Conservation (phyloP, 2,113 vertebrate genomes). For the Hippocampus comes region DNA sequence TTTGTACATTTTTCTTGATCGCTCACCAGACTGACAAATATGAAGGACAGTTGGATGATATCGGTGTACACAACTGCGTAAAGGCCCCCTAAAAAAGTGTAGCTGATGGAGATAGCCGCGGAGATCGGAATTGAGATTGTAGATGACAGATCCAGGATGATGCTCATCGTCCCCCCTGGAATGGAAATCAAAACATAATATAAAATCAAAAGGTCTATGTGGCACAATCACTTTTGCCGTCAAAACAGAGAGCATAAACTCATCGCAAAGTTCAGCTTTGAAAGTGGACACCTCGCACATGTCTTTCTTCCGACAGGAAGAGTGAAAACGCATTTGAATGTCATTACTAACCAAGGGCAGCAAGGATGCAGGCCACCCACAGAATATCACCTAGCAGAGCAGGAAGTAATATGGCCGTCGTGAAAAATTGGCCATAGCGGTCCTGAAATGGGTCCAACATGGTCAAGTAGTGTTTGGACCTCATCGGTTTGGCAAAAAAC, state of each 20-base stretch:
- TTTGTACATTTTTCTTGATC: not conserved
- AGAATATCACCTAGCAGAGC: slow-evolving; percentile 74
- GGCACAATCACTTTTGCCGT: too few relatives aligned
- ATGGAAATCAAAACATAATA: slow-evolving; percentile 27
- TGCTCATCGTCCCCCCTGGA: slow-evolving; percentile 74
- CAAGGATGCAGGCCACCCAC: slow-evolving; percentile 76
- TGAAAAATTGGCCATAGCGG: slow-evolving; percentile 70
- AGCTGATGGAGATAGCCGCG: slow-evolving; percentile 69
- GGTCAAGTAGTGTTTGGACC: slow-evolving; percentile 72
- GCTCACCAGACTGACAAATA: slow-evolving; percentile 75
- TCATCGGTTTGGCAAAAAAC: slow-evolving; percentile 79
- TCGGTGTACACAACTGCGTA: slow-evolving; percentile 81
- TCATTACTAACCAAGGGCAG: slow-evolving; percentile 68
- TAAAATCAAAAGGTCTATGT: too few relatives aligned
- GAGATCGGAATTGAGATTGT: slow-evolving; percentile 70
- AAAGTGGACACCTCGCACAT: too few relatives aligned
- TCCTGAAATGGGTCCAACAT: slow-evolving; percentile 79
- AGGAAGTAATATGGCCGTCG: slow-evolving; percentile 69
- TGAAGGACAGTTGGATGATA: slow-evolving; percentile 74
- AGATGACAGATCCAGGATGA: slow-evolving; percentile 69
- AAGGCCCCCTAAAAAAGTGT: slow-evolving; percentile 74
- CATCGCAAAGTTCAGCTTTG: not conserved
- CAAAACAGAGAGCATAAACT: too few relatives aligned
- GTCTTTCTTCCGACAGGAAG: too few relatives aligned
- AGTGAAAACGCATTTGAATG: not conserved